A percentile compares a stretch with the other conserved stretches of the same genome.
Evolutionary conservation across 2,113 vertebrate genomes (phyloP).

Genomic region (Xenopus borealis): DNA sequence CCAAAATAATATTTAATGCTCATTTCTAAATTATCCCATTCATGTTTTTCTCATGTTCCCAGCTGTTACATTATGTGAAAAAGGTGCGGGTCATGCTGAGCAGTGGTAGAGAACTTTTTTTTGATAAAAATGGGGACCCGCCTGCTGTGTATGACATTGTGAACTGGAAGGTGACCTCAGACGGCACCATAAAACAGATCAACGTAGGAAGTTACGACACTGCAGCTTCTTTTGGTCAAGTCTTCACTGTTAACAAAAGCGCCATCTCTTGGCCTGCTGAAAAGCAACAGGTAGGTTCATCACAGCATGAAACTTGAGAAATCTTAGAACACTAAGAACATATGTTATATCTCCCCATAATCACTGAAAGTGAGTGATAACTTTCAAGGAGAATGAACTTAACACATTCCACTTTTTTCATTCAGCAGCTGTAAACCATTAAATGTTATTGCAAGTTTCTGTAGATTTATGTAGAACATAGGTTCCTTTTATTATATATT

Average conservation of each 20-base stretch:
- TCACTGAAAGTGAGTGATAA: too few relatives aligned
- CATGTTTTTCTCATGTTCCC: background rate
- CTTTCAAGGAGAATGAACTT: too few relatives aligned
- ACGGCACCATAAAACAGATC: background rate
- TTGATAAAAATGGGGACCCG: constrained; percentile 30
- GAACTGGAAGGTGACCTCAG: constrained; percentile 21
- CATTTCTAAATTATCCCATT: too few relatives aligned
- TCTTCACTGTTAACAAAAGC: constrained; percentile 21
- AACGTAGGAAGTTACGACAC: constrained; percentile 19
- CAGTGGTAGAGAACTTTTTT: constrained; percentile 17
- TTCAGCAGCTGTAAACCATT: too few relatives aligned
- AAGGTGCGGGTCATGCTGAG: constrained; percentile 14
- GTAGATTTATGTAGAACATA: too few relatives aligned
- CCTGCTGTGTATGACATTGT: constrained; percentile 31
- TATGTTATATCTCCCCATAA: too few relatives aligned
- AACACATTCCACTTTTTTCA: too few relatives aligned
- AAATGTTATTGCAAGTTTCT: too few relatives aligned
- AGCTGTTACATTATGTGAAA: constrained; percentile 24
- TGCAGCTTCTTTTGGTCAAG: background rate
- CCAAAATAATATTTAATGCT: too few relatives aligned
- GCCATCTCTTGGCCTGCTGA: constrained; percentile 1
- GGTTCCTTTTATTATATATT: too few relatives aligned
- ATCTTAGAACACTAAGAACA: too few relatives aligned
- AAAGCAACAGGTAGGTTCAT: background rate
- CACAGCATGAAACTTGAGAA: too few relatives aligned